phyloP scores from a whole-genome alignment of 2,888 invertebrate species.

The Tenodera sinensis region DNA sequence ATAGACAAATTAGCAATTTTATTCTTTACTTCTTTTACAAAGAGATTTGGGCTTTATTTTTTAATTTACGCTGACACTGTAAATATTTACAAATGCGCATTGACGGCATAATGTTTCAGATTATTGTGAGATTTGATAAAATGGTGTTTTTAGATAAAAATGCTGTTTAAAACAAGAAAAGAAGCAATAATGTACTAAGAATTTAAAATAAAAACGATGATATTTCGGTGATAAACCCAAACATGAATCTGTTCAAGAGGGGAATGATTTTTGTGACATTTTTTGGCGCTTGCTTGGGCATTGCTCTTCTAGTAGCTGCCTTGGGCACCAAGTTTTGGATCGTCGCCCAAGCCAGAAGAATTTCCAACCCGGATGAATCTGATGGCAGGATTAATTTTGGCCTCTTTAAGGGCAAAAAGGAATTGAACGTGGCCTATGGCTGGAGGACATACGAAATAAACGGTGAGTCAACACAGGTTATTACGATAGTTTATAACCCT shows the following conservation, averaged over 20 bases:
- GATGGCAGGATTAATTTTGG: slow-evolving; percentile 80
- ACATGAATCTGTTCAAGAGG: slow-evolving; percentile 67
- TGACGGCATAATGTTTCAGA: too few species aligned
- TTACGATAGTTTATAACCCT: neutral
- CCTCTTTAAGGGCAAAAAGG: slow-evolving; percentile 80
- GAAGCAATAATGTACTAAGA: neutral
- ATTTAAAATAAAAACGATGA: neutral
- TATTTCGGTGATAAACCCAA: slow-evolving; percentile 32
- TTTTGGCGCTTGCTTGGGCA: slow-evolving; percentile 71
- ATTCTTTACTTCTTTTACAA: too few species aligned
- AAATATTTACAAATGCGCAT: neutral
- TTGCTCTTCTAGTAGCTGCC: slow-evolving; percentile 75
- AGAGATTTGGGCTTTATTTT: too few species aligned
- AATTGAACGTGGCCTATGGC: slow-evolving; percentile 77
- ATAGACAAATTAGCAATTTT: neutral
- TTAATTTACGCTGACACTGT: too few species aligned
- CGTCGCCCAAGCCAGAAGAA: slow-evolving; percentile 66
- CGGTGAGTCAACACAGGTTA: slow-evolving; percentile 53
- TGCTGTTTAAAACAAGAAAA: neutral
- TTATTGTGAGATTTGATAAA: neutral
- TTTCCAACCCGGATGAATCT: slow-evolving; percentile 62
- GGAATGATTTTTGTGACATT: slow-evolving; percentile 80
- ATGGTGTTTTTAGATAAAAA: neutral
- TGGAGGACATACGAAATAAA: slow-evolving; percentile 71
- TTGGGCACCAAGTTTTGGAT: slow-evolving; percentile 82